Base-by-base conservation (phyloP, 2,888 invertebrate species). In the Lomographa bimaculata region DNA sequence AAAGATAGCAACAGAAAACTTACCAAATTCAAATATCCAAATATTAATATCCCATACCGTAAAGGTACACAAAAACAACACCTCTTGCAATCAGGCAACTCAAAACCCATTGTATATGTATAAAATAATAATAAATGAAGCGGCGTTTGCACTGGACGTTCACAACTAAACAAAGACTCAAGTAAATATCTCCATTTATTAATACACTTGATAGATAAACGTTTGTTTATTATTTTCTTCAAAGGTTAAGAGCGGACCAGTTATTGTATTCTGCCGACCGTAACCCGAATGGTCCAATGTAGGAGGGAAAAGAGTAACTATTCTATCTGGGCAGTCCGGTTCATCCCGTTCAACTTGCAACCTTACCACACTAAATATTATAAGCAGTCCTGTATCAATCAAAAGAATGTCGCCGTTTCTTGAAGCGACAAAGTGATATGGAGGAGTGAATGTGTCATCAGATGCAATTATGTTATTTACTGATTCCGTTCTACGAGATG, bases 61-160 rank as follows among this genome's bases (percentile, higher is more conserved):
- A 77, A 34, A 1, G 79, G 79, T 0, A 78, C 3, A 28, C 72
- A 79, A 10, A 54, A 57, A 20, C 69, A 76, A 28, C 78, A 79
- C 29, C 72, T 57, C 9, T 39, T 58, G 18, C 60, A 75, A 25
- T 64, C 67, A 0, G 78, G 77, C 28, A 74, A 54, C 53, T 78
- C 72, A 7, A 70, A 32, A 38, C 50, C 55, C 72, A 72, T 72
- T 37, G 27, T 48, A 6, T 5, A 7, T 24, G 5, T 16, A 12
- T n/a, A 11, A 35, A 10, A 17, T 17, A 12, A 11, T 20, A 5
- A 1, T 1, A 11, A 19, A 19, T n/a, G n/a, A n/a, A n/a, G n/a
- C n/a, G n/a, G n/a, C n/a, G n/a, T n/a, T n/a, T n/a, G n/a, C n/a
- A n/a, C n/a, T n/a, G n/a, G n/a, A n/a, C n/a, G n/a, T n/a, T n/a